These are phyloP conservation scores for Nestor notabilis DNA, from an alignment of 2,113 vertebrate genomes.

Conservation along the genomic window DNA sequence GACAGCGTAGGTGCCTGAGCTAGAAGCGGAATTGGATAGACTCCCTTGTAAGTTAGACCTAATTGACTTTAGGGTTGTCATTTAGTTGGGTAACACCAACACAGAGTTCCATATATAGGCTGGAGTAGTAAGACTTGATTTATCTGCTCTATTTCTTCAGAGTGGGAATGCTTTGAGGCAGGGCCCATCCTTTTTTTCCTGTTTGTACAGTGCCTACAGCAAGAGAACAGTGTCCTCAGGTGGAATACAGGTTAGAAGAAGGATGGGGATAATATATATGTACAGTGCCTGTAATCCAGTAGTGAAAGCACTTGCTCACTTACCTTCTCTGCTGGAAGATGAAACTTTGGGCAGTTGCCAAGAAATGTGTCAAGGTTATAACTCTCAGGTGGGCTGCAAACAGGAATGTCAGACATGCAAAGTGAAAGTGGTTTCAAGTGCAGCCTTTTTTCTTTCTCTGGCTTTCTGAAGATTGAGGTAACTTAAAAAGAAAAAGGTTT, in stretches of 20 bases:
- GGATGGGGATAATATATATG: background rate
- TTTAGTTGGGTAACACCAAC: background rate
- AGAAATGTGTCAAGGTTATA: background rate
- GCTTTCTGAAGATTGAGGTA: background rate
- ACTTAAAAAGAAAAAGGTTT: background rate
- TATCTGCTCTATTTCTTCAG: background rate
- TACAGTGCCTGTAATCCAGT: background rate
- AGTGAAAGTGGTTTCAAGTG: background rate
- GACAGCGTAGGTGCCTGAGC: background rate
- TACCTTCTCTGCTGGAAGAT: conserved; percentile 19
- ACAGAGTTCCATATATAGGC: background rate
- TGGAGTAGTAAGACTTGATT: background rate
- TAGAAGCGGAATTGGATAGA: background rate
- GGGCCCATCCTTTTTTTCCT: background rate
- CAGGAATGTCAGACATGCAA: background rate
- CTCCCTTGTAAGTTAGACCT: background rate
- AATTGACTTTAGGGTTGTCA: background rate
- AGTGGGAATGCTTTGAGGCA: background rate
- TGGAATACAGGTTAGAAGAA: background rate
- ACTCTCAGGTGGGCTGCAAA: conserved; percentile 5
- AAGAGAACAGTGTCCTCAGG: background rate
- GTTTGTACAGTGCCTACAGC: background rate
- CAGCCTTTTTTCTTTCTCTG: background rate
- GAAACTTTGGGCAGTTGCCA: background rate
- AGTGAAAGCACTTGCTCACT: background rate